phyloP scores from a whole-genome alignment of 1,140 invertebrate species.

The Dendroctonus valens region DNA sequence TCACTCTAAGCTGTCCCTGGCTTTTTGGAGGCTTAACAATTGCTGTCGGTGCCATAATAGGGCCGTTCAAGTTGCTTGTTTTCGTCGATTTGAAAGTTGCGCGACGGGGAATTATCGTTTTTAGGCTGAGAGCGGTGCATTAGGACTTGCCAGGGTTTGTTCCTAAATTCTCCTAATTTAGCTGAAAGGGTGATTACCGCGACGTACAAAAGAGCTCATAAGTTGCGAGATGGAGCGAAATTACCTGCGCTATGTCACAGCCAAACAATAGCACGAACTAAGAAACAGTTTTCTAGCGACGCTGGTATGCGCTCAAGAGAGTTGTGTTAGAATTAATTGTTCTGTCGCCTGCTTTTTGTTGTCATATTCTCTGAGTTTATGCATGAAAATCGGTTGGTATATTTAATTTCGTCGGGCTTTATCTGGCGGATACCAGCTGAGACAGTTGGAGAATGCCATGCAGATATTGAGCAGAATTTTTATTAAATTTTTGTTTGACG shows the following conservation, averaged over 20 bases:
- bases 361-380: background rate
- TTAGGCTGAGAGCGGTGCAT: constrained; percentile 6
- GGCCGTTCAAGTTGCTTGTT: too few species aligned
- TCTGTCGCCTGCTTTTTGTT: background rate
- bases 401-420: too few species aligned
- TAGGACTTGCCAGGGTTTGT: constrained; percentile 7
- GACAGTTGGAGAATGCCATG: too few species aligned
- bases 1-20: too few species aligned
- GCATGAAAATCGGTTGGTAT: too few species aligned
- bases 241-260: constrained; percentile 18
- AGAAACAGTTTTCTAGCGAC: constrained; percentile 9
- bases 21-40: background rate
- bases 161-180: constrained; percentile 25
- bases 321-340: constrained; percentile 3
- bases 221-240: constrained; percentile 19
- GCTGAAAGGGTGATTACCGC: constrained; percentile 21
- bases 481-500: too few species aligned
- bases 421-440: too few species aligned
- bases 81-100: too few species aligned
- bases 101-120: too few species aligned
- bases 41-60: too few species aligned
- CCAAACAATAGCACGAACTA: constrained; percentile 10
- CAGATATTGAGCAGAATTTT: too few species aligned
- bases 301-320: background rate
- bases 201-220: constrained; percentile 20